Evolutionary conservation across 2,797 vertebrate genomes (phyloP).

Genomic region (Adrianichthys oophorus): DNA sequence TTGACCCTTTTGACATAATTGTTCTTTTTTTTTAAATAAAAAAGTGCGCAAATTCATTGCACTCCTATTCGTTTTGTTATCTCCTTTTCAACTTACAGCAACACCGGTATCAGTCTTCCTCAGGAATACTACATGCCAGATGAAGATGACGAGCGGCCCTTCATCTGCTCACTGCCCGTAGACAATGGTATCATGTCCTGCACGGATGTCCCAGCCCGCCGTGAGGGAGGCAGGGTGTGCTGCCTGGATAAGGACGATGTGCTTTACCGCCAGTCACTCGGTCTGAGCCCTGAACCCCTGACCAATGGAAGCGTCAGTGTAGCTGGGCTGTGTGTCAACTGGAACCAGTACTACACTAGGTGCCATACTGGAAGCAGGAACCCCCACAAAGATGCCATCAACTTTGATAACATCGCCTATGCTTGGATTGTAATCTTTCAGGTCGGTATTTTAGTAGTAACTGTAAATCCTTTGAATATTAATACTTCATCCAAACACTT

Average conservation of each 20-base stretch:
- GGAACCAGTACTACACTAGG: constrained; percentile 94
- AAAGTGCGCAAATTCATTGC: not conserved
- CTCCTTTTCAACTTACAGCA: constrained; percentile 68
- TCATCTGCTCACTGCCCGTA: constrained; percentile 94
- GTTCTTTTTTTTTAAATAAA: not conserved
- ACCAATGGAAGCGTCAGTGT: constrained; percentile 78
- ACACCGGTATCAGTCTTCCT: constrained; percentile 85
- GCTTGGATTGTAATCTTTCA: constrained; percentile 99
- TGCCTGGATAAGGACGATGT: constrained; percentile 92
- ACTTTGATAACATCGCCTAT: constrained; percentile 97
- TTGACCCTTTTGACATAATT: not conserved
- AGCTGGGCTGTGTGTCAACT: constrained; percentile 91
- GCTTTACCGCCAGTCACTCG: constrained; percentile 83
- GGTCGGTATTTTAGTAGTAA: constrained; percentile 63
- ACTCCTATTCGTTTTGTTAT: not conserved
- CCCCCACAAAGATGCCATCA: constrained; percentile 97
- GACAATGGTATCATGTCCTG: constrained; percentile 99
- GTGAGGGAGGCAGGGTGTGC: constrained; percentile 87
- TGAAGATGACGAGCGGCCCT: constrained; percentile 93
- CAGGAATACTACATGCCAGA: constrained; percentile 90
- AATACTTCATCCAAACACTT: not conserved
- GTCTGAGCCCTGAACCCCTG: constrained; percentile 78
- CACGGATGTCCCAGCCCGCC: constrained; percentile 86
- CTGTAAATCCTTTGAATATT: accelerated
- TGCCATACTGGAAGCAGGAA: constrained; percentile 90